phyloP scores from a whole-genome alignment of 1,140 invertebrate species.

The Heliconius hermathena region DNA sequence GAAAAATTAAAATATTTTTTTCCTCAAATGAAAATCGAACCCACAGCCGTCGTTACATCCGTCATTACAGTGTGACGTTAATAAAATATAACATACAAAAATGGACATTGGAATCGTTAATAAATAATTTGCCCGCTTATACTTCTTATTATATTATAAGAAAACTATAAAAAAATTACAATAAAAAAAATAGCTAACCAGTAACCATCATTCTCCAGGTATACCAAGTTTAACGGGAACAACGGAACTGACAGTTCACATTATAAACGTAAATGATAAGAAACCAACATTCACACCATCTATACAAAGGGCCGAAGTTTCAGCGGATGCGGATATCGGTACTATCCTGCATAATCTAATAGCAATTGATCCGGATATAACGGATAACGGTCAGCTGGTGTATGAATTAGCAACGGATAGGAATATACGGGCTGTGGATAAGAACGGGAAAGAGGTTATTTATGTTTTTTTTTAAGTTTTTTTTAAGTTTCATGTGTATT shows the following conservation, averaged over 20 bases:
- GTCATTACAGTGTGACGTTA: background rate
- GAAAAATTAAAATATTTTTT: too few species aligned
- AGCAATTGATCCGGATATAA: conserved; percentile 92
- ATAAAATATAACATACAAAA: conserved; percentile 91
- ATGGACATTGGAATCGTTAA: conserved; percentile 91
- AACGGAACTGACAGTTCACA: conserved; percentile 88
- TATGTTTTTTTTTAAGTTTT: conserved; percentile 18
- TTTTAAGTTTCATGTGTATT: background rate
- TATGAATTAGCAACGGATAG: conserved; percentile 87
- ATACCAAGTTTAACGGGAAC: conserved; percentile 91
- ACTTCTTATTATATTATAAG: too few species aligned
- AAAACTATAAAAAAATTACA: too few species aligned
- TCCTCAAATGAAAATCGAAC: too few species aligned
- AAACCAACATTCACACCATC: conserved; percentile 91
- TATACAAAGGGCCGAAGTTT: conserved; percentile 90
- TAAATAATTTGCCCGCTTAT: conserved; percentile 80
- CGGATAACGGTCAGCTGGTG: conserved; percentile 85
- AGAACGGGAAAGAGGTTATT: conserved; percentile 89
- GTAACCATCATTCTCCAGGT: conserved; percentile 70
- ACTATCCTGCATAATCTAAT: conserved; percentile 88
- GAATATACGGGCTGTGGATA: conserved; percentile 88
- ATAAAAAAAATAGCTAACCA: too few species aligned
- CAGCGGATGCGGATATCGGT: conserved; percentile 89
- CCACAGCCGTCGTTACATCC: too few species aligned
- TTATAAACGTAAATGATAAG: conserved; percentile 95